Percentiles rank a stretch among this genome's conserved stretches.
phyloP scores from a whole-genome alignment of 2,113 vertebrate genomes.

The Apodemus sylvaticus region DNA sequence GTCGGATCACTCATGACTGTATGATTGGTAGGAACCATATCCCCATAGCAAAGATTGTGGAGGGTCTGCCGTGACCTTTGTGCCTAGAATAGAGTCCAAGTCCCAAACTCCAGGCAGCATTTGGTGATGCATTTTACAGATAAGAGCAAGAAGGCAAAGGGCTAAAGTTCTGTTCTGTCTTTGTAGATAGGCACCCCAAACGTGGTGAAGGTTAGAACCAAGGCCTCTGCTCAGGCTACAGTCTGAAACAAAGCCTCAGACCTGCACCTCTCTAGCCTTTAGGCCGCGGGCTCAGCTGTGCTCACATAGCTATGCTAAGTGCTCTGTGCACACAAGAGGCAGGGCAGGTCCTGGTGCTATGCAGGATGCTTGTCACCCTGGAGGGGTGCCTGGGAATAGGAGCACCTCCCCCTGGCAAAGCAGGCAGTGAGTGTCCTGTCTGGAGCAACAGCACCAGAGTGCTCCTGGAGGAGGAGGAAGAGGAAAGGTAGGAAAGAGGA shows the following conservation, averaged over 20 bases:
- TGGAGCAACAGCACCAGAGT: not conserved
- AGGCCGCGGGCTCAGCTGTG: not conserved
- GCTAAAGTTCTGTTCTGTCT: not conserved
- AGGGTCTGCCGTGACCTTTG: not conserved
- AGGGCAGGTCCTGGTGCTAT: not conserved
- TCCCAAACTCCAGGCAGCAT: not conserved
- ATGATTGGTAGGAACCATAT: not conserved
- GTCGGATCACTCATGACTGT: not conserved
- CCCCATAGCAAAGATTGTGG: not conserved
- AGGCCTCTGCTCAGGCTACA: not conserved
- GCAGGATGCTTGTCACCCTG: not conserved
- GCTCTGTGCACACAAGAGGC: not conserved
- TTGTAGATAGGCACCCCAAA: not conserved
- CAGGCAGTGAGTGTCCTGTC: not conserved
- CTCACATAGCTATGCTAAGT: not conserved
- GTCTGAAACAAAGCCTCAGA: not conserved
- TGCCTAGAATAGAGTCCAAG: not conserved
- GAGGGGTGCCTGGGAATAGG: not conserved
- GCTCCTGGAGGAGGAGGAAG: not conserved
- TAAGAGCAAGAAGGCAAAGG: not conserved
- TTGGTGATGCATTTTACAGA: not conserved
- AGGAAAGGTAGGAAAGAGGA: not conserved
- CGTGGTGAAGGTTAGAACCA: not conserved
- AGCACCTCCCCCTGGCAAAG: not conserved
- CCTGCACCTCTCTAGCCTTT: not conserved